Base-by-base conservation (phyloP, 2,797 vertebrate genomes). In the Siniperca scherzeri region DNA sequence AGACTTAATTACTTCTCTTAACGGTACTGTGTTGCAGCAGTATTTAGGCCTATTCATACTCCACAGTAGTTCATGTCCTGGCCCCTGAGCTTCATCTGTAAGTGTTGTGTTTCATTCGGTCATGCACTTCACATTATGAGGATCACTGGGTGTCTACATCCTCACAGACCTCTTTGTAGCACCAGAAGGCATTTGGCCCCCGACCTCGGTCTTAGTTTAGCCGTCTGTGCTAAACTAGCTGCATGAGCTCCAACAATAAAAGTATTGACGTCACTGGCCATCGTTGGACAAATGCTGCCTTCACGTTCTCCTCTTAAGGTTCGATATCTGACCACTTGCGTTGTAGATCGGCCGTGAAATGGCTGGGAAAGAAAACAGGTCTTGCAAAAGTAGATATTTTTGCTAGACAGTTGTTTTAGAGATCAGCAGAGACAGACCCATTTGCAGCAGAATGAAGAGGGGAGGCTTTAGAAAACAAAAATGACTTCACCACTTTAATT, bases 241-340 rank as follows among this genome's bases (percentile, higher is more conserved):
- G 93, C 93, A 87, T 72, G 93, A 85, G 78, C 90, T 90, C 94
- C 92, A 92, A 93, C 92, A 96, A 96, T 95, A 95, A 94, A 92
- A 92, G 65, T 84, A 79, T 55, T 95, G 95, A 97, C 96, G 96
- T 96, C 96, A 96, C 89, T 80, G 76, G 76, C 85, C 90, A 88
- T 81, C 80, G 5, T 79, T 92, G 83, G 91, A 93, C 88, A 68
- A 65, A 1, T 73, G 94, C 61, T 90, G 87, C 88, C 21, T 95
- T 95, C 87, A 92, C 0, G 83, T 48, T 30, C 82, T n/a, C 80
- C 8, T 44, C 8, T 21, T 8, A 7, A 70, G 11, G 66, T 89
- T 57, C 1, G 84, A 78, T 52, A 84, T 82, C 13, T 50, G 7
- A 79, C 0, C 0, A 57, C 44, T 50, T 30, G 0, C 0, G 3